phyloP scores from a whole-genome alignment of 2,888 invertebrate species.

The Drosophila phalerata region DNA sequence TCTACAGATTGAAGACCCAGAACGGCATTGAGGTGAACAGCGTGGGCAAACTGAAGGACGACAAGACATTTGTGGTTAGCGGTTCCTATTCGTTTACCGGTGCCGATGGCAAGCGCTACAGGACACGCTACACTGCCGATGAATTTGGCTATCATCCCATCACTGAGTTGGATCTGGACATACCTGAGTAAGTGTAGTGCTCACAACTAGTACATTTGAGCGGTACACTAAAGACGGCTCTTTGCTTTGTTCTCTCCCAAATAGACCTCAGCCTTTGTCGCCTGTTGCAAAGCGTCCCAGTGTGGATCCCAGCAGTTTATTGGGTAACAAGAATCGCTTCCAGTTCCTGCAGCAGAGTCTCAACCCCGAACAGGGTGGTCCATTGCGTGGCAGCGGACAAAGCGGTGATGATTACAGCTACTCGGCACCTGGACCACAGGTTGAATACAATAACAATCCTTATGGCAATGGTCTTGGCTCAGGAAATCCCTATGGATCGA shows the following conservation, averaged over 20 bases:
- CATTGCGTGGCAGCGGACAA: constrained; percentile 79
- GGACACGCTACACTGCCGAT: constrained; percentile 85
- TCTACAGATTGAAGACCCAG: constrained; percentile 83
- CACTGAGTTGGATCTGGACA: constrained; percentile 85
- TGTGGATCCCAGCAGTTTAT: constrained; percentile 63
- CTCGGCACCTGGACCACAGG: constrained; percentile 31
- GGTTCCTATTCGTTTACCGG: constrained; percentile 85
- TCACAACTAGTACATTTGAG: neutral
- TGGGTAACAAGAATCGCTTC: constrained; percentile 81
- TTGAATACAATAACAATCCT: constrained; percentile 22
- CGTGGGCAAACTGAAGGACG: constrained; percentile 85
- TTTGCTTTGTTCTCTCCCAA: neutral
- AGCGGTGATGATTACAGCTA: constrained; percentile 83
- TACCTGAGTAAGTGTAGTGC: constrained; percentile 82
- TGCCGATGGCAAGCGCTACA: constrained; percentile 85
- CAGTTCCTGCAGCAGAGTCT: constrained; percentile 84
- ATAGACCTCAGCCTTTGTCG: constrained; percentile 69
- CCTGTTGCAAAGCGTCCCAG: constrained; percentile 44
- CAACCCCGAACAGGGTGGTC: constrained; percentile 69
- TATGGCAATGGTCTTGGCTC: constrained; percentile 45
- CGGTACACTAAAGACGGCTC: neutral
- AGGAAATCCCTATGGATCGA: constrained; percentile 20
- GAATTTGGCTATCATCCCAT: constrained; percentile 85
- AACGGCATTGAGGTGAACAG: constrained; percentile 85
- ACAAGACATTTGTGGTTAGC: constrained; percentile 85